Conservation (phyloP, 2,888 invertebrate genomes). For the Neria commutata region DNA sequence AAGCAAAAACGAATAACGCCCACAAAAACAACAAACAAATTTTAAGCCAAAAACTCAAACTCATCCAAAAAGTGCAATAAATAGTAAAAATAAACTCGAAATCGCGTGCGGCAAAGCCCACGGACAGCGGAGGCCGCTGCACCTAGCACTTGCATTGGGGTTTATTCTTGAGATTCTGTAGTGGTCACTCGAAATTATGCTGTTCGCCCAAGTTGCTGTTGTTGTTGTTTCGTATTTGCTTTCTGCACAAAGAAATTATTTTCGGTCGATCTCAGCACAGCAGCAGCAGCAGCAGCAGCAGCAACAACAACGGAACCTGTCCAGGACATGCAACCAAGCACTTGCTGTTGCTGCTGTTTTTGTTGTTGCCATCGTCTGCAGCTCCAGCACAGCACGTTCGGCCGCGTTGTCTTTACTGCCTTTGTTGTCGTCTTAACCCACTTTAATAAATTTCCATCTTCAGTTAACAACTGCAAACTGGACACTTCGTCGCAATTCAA, state of each 20-base stretch:
- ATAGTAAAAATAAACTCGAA: neutral
- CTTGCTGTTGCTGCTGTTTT: too few species aligned
- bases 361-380: too few species aligned
- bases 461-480: slow-evolving; percentile 10
- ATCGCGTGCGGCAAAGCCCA: too few species aligned
- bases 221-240: neutral
- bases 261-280: too few species aligned
- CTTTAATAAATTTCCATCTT: slow-evolving; percentile 7
- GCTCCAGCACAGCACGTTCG: slow-evolving; percentile 1
- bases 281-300: too few species aligned
- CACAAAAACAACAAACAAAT: too few species aligned
- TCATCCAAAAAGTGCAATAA: neutral
- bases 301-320: too few species aligned
- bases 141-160: neutral
- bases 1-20: too few species aligned
- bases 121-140: too few species aligned
- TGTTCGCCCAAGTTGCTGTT: neutral
- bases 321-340: slow-evolving; percentile 1
- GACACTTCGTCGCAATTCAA: neutral
- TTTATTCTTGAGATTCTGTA: neutral
- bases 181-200: neutral
- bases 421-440: slow-evolving; percentile 2
- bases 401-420: neutral
- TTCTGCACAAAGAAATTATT: neutral
- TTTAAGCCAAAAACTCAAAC: too few species aligned